Evolutionary conservation across 2,797 vertebrate species (phyloP).

Genomic region (Spea hammondii): DNA sequence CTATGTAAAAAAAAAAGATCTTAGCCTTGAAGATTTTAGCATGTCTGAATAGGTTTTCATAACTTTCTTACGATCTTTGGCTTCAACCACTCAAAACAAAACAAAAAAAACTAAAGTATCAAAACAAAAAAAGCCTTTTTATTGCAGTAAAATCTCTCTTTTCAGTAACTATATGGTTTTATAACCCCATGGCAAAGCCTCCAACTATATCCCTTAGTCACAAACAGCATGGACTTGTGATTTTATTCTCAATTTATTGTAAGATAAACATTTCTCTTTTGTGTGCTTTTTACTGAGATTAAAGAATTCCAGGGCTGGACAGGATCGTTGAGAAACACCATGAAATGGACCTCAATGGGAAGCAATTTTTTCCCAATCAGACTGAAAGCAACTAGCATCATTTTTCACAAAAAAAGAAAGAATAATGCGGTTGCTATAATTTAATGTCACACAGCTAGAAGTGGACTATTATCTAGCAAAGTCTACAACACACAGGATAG

Average conservation of each 20-base stretch:
- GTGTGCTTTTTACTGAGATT: conserved; percentile 37
- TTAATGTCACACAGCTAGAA: conserved; percentile 54
- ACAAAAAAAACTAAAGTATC: neutral
- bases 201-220: neutral
- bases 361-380: conserved; percentile 36
- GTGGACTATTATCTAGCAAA: conserved; percentile 60
- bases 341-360: conserved; percentile 24
- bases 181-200: neutral
- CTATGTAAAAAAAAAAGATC: neutral
- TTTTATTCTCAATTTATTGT: conserved; percentile 25
- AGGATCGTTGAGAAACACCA: conserved; percentile 24
- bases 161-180: neutral
- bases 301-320: conserved; percentile 27
- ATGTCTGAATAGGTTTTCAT: neutral
- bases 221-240: conserved; percentile 26
- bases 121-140: neutral
- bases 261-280: conserved; percentile 33
- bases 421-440: conserved; percentile 32
- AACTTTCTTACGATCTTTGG: neutral
- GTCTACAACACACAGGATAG: conserved; percentile 55
- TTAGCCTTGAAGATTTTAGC: too few relatives aligned
- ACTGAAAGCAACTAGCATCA: conserved; percentile 31
- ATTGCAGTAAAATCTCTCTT: neutral
- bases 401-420: conserved; percentile 19
- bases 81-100: neutral